phyloP scores from a whole-genome alignment of 1,140 invertebrate species.

The Hestina assimilis region DNA sequence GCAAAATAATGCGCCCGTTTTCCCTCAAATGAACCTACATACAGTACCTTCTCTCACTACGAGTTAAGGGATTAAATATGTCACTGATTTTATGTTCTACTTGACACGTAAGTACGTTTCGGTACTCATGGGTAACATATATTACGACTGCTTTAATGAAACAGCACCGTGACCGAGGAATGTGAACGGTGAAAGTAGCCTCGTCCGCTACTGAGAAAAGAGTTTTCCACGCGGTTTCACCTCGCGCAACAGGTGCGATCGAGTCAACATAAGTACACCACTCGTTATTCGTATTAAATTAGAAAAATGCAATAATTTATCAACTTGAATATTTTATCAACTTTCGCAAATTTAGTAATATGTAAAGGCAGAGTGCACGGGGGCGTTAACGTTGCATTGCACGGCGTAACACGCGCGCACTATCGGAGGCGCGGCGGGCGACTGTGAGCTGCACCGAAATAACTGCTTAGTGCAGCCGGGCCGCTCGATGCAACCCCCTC shows the following conservation, averaged over 20 bases:
- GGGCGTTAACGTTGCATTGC: slow-evolving; percentile 40
- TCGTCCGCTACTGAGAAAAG: slow-evolving; percentile 69
- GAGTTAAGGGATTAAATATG: neutral
- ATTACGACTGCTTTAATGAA: slow-evolving; percentile 49
- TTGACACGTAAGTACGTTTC: slow-evolving; percentile 9
- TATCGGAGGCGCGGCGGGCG: slow-evolving; percentile 53
- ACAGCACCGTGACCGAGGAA: slow-evolving; percentile 49
- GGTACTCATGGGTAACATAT: slow-evolving; percentile 14
- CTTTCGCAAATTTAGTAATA: slow-evolving; percentile 21
- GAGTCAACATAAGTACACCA: slow-evolving; percentile 26
- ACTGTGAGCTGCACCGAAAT: slow-evolving; percentile 75
- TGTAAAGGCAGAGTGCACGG: slow-evolving; percentile 43
- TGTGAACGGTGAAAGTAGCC: slow-evolving; percentile 74
- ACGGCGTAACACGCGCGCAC: slow-evolving; percentile 50
- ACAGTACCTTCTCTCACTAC: slow-evolving; percentile 12
- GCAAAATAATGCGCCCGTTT: neutral
- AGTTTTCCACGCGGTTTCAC: slow-evolving; percentile 74
- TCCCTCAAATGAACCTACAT: slow-evolving; percentile 1
- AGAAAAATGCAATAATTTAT: slow-evolving; percentile 22
- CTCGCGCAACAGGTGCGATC: slow-evolving; percentile 62
- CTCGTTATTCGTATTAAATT: slow-evolving; percentile 16
- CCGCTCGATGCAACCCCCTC: slow-evolving; percentile 53
- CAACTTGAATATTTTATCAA: slow-evolving; percentile 2
- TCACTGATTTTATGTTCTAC: slow-evolving; percentile 18
- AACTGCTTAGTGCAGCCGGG: slow-evolving; percentile 69